Evolutionary conservation across 2,888 invertebrate species (phyloP).

Genomic region (Dione juno): DNA sequence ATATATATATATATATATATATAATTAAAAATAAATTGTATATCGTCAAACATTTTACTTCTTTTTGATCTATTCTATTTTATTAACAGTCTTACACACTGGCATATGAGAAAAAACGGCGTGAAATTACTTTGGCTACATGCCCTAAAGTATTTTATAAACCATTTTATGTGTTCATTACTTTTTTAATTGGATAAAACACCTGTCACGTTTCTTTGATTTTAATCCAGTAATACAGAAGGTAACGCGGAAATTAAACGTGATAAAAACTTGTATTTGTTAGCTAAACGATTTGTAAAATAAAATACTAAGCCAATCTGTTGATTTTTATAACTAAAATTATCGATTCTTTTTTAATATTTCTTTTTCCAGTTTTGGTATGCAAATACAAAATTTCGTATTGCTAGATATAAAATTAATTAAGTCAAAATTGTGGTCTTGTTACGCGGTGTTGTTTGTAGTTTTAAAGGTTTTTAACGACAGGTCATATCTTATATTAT

Average conservation of each 20-base stretch:
- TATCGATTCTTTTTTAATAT: too few relatives aligned
- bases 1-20: too few relatives aligned
- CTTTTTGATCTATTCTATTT: slow-evolving; percentile 14
- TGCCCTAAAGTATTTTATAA: neutral
- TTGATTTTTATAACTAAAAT: too few relatives aligned
- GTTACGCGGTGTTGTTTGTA: slow-evolving; percentile 1
- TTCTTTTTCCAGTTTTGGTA: too few relatives aligned
- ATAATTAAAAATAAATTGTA: too few relatives aligned
- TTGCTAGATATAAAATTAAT: too few relatives aligned
- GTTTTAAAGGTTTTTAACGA: neutral
- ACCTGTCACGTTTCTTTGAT: neutral
- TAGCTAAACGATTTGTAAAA: neutral
- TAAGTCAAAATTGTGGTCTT: neutral
- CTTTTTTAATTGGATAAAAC: neutral
- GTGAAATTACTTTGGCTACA: slow-evolving; percentile 17
- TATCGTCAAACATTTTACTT: slow-evolving; percentile 7
- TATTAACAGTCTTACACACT: slow-evolving; percentile 17
- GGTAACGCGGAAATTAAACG: neutral
- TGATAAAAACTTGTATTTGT: neutral
- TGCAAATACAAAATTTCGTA: too few relatives aligned
- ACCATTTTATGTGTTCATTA: slow-evolving; percentile 3
- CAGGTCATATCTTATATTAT: neutral
- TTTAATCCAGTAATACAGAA: neutral
- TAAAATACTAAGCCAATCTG: neutral
- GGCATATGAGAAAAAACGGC: too few relatives aligned